These are phyloP conservation scores for Agraylea sexmaculata DNA, from an alignment of 1,140 invertebrate species.

Conservation along the genomic window DNA sequence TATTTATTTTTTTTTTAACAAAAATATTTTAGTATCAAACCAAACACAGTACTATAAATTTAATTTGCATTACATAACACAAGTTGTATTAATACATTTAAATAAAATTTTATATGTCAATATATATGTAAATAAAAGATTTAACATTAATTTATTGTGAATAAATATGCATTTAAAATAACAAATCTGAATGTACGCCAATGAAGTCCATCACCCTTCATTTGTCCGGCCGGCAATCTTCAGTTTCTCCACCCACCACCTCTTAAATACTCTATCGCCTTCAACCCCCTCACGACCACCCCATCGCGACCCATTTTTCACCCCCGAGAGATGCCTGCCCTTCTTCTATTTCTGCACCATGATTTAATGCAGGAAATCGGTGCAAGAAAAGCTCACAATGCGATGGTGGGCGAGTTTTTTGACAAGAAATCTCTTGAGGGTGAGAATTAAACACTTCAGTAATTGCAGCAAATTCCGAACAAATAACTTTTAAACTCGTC, in stretches of 20 bases:
- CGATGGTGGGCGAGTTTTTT: too few relatives aligned
- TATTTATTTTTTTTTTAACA: not conserved
- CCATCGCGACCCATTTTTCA: not conserved
- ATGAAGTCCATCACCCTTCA: constrained; percentile 9
- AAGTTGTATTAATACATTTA: too few relatives aligned
- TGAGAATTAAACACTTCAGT: too few relatives aligned
- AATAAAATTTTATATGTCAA: too few relatives aligned
- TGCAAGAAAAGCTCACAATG: constrained; percentile 15
- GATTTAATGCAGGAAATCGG: constrained; percentile 20
- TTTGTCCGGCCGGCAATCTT: constrained; percentile 7
- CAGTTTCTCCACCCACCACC: not conserved
- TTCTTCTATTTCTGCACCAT: constrained; percentile 14
- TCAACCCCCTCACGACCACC: constrained; percentile 1
- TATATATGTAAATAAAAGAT: not conserved
- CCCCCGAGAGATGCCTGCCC: too few relatives aligned
- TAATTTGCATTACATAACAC: too few relatives aligned
- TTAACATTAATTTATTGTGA: not conserved
- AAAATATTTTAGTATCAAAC: too few relatives aligned
- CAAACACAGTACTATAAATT: too few relatives aligned
- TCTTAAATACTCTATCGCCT: constrained; percentile 5
- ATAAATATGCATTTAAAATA: not conserved
- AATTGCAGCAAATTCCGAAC: too few relatives aligned
- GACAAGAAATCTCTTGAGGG: too few relatives aligned
- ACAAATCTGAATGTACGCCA: not conserved
- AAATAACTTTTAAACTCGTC: too few relatives aligned